Evolutionary conservation across 2,888 invertebrate species (phyloP).

Genomic region (Lypha dubia): DNA sequence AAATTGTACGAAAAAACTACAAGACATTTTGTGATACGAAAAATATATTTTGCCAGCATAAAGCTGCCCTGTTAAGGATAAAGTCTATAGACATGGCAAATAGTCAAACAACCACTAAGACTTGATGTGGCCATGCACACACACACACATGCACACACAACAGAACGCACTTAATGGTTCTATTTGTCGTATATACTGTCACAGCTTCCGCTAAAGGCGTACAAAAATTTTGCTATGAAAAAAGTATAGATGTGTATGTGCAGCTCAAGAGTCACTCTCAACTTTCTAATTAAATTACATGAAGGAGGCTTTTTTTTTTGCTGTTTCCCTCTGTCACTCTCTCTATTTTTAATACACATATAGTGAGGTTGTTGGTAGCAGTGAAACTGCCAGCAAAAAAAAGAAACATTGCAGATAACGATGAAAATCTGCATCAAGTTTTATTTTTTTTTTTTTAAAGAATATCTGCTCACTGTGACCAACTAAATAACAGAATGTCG

Average conservation of each 20-base stretch:
- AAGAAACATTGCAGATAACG: slow-evolving; percentile 23
- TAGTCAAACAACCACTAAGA: slow-evolving; percentile 60
- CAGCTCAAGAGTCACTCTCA: slow-evolving; percentile 67
- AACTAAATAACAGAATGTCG: not conserved
- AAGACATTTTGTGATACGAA: not conserved
- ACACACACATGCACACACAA: not conserved
- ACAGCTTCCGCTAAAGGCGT: slow-evolving; percentile 7
- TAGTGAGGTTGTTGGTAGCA: slow-evolving; percentile 30
- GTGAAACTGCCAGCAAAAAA: not conserved
- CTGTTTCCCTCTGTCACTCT: no score
- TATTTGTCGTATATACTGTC: not conserved
- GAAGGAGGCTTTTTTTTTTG: slow-evolving; percentile 57
- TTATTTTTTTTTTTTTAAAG: no score
- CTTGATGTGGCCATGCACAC: slow-evolving; percentile 33
- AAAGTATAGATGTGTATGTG: slow-evolving; percentile 18
- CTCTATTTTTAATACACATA: not conserved
- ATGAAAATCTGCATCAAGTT: slow-evolving; percentile 15
- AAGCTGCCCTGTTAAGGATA: slow-evolving; percentile 49
- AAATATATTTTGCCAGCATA: slow-evolving; percentile 20
- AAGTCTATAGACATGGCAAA: slow-evolving; percentile 61
- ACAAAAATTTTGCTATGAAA: slow-evolving; percentile 2
- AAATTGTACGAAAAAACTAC: not conserved
- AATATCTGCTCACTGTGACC: slow-evolving; percentile 18
- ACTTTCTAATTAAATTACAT: slow-evolving; percentile 71
- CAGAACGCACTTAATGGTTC: slow-evolving; percentile 4